Base-by-base conservation (phyloP, 1,140 invertebrate genomes). In the Onthophagus taurus region DNA sequence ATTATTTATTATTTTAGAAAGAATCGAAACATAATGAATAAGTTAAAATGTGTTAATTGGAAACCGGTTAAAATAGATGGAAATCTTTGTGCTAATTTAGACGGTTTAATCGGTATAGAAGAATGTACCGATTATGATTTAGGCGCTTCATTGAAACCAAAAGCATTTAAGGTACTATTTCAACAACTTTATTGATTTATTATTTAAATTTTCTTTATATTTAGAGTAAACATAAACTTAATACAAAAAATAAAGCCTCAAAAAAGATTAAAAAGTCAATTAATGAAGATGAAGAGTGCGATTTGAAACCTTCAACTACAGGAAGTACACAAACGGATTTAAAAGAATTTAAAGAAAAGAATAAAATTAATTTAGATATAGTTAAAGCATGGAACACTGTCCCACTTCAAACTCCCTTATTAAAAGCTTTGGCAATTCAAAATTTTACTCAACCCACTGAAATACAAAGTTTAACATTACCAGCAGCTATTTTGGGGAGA, bases 381-480 rank as follows among this genome's bases (percentile, higher is more conserved):
- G n/a, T n/a, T n/a, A n/a, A 74, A 49, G 72, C 74, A 0, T 96
- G 91, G 91, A 71, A 74, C 30, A 70, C 62, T 59, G 76, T 75
- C 64, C 82, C 65, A 66, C 81, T 81, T 11, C 83, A 85, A 0
- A 61, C 76, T 1, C 52, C 72, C 13, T 75, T 97, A 48, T 57
- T 92, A 18, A 76, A 75, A 59, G 82, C 83, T 3, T 63, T 97
- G 7, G 62, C 70, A 11, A 82, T 88, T 44, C 72, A 83, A 50
- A 77, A 79, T 0, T 97, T 95, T 67, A 68, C 65, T 30, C 64
- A 72, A 9, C 94, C 94, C 1, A 97, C 92, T 2, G 70, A 79
- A 52, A 97, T 97, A 59, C 79, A 89, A 65, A 64, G 75, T 18
- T 59, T 83, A 31, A 77, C 80, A 6, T 68, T 97, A 21, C 85